Conservation (phyloP, 2,113 vertebrate species). For the Platysteira castanea region DNA sequence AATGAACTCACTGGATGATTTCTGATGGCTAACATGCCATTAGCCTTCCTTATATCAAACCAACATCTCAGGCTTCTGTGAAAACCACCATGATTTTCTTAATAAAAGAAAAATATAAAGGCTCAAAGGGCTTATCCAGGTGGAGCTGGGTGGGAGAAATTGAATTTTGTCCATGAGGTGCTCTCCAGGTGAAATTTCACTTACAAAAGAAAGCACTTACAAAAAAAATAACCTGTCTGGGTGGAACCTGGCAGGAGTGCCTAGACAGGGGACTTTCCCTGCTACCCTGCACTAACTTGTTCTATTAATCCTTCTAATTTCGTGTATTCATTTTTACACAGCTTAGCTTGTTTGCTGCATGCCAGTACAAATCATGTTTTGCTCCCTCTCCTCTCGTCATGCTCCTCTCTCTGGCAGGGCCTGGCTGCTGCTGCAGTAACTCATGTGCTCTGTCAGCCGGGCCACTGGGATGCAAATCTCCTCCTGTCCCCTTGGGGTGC, state of each 20-base stretch:
- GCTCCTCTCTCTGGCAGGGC: neutral
- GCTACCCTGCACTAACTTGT: constrained; percentile 56
- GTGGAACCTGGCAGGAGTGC: constrained; percentile 42
- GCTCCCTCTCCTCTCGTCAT: neutral
- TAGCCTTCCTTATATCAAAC: neutral
- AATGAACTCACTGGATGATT: constrained; percentile 44
- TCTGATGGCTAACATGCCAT: constrained; percentile 40
- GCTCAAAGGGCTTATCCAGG: constrained; percentile 6
- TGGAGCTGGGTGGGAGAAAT: neutral
- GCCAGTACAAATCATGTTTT: constrained; percentile 39
- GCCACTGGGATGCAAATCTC: constrained; percentile 37
- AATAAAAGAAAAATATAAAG: neutral
- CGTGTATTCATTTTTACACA: constrained; percentile 33
- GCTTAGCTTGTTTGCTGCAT: constrained; percentile 30
- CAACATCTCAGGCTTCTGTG: neutral
- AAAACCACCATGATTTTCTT: constrained; percentile 4
- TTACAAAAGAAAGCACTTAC: neutral
- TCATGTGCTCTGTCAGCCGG: neutral
- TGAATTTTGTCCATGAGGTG: neutral
- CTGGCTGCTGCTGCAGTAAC: constrained; percentile 21
- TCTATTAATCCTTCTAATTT: constrained; percentile 61
- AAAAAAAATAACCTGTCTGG: constrained; percentile 27
- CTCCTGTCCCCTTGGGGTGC: constrained; percentile 52
- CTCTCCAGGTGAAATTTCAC: constrained; percentile 27
- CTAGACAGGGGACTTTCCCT: constrained; percentile 54